A percentile compares a stretch with the other conserved stretches of the same genome.
These are phyloP conservation scores for Centroberyx gerrardi DNA, from an alignment of 2,797 vertebrate species.

Conservation along the genomic window DNA sequence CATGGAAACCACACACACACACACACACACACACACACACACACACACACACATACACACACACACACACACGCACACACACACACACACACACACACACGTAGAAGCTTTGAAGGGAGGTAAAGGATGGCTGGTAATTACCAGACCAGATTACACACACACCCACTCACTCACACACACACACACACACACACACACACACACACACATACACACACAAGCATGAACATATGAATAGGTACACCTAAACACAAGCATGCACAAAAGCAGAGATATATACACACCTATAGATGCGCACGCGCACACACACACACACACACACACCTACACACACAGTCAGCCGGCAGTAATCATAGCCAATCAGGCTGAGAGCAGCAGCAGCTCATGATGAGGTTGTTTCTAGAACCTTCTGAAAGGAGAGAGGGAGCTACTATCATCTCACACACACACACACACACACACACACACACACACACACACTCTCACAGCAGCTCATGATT, in stretches of 20 bases:
- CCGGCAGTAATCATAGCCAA: slow-evolving; percentile 14
- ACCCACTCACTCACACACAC: background rate
- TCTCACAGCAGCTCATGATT: slow-evolving; percentile 9
- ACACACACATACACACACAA: no score
- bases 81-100: no score
- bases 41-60: background rate
- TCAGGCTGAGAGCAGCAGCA: slow-evolving; percentile 24
- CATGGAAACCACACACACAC: slow-evolving; percentile 30
- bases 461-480: background rate
- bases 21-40: no score
- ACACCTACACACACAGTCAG: background rate
- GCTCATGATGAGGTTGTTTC: slow-evolving; percentile 31
- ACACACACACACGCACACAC: no score
- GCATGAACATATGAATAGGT: no score
- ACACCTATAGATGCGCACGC: no score
- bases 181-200: background rate
- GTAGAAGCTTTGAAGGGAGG: no score
- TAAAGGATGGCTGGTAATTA: slow-evolving; percentile 8
- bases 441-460: background rate
- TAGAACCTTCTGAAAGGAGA: background rate
- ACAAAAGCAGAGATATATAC: no score
- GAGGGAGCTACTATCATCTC: background rate
- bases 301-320: background rate
- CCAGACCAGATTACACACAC: background rate
- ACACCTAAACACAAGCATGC: no score